Base-by-base conservation (phyloP, 2,113 vertebrate genomes). In the Callospermophilus lateralis region DNA sequence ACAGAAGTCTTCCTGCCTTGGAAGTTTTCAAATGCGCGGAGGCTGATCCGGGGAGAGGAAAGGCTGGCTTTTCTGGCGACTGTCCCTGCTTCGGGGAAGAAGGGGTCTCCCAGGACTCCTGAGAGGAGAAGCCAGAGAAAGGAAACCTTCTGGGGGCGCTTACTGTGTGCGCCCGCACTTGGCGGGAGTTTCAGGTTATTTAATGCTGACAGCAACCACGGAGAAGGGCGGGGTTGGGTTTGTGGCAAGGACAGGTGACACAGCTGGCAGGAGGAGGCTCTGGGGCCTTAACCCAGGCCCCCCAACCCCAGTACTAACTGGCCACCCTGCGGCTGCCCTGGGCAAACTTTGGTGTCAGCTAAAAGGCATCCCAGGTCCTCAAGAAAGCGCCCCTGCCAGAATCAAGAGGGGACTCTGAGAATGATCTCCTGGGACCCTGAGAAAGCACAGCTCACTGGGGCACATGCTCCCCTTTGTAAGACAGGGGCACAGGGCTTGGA, bases 21-120 rank as follows among this genome's bases (percentile, higher is more conserved):
- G 51, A 98, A 97, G 96, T 97, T 97, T 98, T 97, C 96, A 97
- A 87, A 97, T 55, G 51, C 89, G 1, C 58, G 67, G 73, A 70
- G 70, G 76, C 70, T 72, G 93, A 86, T 70, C 30, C 0, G 1
- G 39, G 63, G 10, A 45, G 70, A 80, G 84, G 67, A 67, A 10
- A 11, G 65, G 58, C 70, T 88, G 85, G 39, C 74, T 53, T 2
- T 48, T 63, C 55, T 34, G 20, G 87, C 20, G 73, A 17, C 72
- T 20, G 3, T 48, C 39, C 72, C 37, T 9, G 94, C 6, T 17
- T 11, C 30, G 6, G 26, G 2, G 55, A 93, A 61, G 53, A 68
- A 3, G 6, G n/a, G 39, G 30, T 53, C 42, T 37, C 72, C 0
- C 4, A 65, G 92, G 79, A 42, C 12, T 6, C 10, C 0, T 1